Conservation (phyloP, 2,113 vertebrate species). For the Sphyrna mokarran region DNA sequence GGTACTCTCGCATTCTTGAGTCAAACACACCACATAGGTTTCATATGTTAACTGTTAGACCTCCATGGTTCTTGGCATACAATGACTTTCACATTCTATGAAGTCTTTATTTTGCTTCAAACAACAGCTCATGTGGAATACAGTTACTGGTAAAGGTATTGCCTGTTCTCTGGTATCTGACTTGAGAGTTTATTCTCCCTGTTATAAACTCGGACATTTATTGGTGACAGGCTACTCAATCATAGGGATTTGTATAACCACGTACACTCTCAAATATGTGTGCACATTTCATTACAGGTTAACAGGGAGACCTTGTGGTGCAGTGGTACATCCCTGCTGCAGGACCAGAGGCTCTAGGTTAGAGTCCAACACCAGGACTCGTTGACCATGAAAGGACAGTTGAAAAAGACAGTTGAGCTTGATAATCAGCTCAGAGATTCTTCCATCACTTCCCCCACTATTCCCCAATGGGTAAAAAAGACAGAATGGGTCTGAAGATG, state of each 20-base stretch:
- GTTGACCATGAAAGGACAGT: no score
- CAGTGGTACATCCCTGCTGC: no score
- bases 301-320: background rate
- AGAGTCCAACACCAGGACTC: no score
- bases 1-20: background rate
- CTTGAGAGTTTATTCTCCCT: background rate
- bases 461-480: no score
- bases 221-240: background rate
- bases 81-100: background rate
- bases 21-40: background rate
- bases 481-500: no score
- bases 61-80: background rate
- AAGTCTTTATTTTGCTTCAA: background rate
- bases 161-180: background rate
- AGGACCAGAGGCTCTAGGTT: no score
- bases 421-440: no score
- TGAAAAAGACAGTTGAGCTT: no score
- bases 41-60: background rate
- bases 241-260: background rate
- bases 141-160: background rate
- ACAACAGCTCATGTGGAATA: background rate
- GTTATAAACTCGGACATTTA: background rate
- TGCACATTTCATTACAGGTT: background rate
- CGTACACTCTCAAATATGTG: background rate
- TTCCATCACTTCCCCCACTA: no score